Percentiles rank a stretch among this genome's conserved stretches.
Conservation (phyloP, 1,140 invertebrate genomes). For the Copidosoma floridanum region DNA sequence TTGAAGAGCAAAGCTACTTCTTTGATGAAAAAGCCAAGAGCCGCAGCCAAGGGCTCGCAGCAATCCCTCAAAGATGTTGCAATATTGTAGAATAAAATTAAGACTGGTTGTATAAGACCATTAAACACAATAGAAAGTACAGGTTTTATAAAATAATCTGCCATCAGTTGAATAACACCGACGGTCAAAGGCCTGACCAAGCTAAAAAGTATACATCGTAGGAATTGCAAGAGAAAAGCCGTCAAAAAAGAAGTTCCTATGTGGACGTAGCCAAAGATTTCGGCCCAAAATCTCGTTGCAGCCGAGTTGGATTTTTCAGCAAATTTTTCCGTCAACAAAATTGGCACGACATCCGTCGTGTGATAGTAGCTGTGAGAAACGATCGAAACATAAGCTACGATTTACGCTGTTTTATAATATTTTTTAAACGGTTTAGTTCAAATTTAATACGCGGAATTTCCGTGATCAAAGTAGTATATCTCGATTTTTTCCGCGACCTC, state of each 20-base stretch:
- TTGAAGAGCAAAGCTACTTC: slow-evolving; percentile 53
- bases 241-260: slow-evolving; percentile 62
- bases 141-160: slow-evolving; percentile 68
- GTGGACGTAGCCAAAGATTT: slow-evolving; percentile 64
- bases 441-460: slow-evolving; percentile 57
- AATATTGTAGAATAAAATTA: slow-evolving; percentile 65
- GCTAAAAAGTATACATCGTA: slow-evolving; percentile 60
- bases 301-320: slow-evolving; percentile 61
- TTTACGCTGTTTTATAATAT: too few species aligned
- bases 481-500: slow-evolving; percentile 54
- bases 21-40: slow-evolving; percentile 54
- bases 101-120: slow-evolving; percentile 62
- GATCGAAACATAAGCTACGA: too few species aligned
- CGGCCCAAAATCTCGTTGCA: slow-evolving; percentile 66
- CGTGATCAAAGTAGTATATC: slow-evolving; percentile 69
- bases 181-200: slow-evolving; percentile 61
- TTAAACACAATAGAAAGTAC: slow-evolving; percentile 65
- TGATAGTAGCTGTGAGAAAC: slow-evolving; percentile 54
- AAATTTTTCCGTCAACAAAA: slow-evolving; percentile 58
- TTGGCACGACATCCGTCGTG: slow-evolving; percentile 63
- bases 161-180: slow-evolving; percentile 62
- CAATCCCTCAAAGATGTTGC: slow-evolving; percentile 62
- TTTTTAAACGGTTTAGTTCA: too few species aligned
- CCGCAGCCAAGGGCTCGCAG: slow-evolving; percentile 61
- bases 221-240: slow-evolving; percentile 62